These are phyloP conservation scores for Sebastes wilsoni DNA, from an alignment of 2,797 vertebrate genomes.

Conservation along the genomic window DNA sequence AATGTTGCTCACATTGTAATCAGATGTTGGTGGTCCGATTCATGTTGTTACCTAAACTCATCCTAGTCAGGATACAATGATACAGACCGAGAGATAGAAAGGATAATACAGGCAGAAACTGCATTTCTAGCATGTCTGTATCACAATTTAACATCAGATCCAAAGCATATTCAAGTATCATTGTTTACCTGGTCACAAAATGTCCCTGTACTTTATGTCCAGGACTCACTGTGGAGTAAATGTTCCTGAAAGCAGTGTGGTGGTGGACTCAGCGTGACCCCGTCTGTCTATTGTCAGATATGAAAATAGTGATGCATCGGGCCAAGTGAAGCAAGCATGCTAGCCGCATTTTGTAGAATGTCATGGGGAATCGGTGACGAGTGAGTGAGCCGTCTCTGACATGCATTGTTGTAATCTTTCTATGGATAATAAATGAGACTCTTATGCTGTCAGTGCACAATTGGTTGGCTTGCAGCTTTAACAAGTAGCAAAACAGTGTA, in stretches of 20 bases:
- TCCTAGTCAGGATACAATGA: neutral
- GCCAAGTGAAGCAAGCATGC: neutral
- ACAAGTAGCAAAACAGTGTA: constrained; percentile 13
- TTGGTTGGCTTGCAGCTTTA: constrained; percentile 12
- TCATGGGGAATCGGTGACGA: constrained; percentile 1
- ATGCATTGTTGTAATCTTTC: constrained; percentile 23
- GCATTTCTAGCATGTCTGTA: neutral
- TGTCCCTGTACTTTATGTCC: neutral
- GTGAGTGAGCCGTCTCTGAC: constrained; percentile 11
- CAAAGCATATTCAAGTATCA: neutral
- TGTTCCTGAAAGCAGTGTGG: neutral
- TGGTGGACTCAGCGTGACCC: constrained; percentile 13
- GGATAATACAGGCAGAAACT: neutral
- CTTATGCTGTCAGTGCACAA: neutral
- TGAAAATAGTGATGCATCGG: constrained; percentile 5
- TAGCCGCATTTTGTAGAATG: neutral
- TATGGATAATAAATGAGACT: constrained; percentile 48
- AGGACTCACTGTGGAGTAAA: neutral
- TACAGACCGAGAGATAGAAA: neutral
- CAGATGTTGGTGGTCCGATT: neutral
- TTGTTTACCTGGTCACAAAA: neutral
- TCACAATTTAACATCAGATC: neutral
- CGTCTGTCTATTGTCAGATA: constrained; percentile 15
- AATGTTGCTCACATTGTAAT: neutral
- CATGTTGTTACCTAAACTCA: neutral